phyloP scores from a whole-genome alignment of 2,113 vertebrate genomes.

The Vulpes vulpes region DNA sequence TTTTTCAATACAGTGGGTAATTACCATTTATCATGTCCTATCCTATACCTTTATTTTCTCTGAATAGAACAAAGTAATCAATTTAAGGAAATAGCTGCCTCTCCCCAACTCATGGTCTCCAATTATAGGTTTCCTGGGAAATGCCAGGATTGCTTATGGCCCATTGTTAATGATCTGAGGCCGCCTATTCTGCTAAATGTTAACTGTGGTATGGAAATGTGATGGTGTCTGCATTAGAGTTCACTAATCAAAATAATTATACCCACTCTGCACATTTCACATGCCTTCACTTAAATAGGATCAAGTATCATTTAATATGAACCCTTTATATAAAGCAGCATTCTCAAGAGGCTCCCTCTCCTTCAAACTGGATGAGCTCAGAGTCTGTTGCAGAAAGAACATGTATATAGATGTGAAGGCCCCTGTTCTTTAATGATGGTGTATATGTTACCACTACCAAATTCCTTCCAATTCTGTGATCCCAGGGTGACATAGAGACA shows the following conservation, averaged over 20 bases:
- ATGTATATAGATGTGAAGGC: background rate
- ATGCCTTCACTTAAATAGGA: slow-evolving; percentile 61
- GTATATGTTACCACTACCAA: background rate
- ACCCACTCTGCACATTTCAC: slow-evolving; percentile 70
- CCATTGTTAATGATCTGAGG: slow-evolving; percentile 57
- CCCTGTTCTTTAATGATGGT: background rate
- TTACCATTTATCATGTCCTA: background rate
- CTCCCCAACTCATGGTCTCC: slow-evolving; percentile 40
- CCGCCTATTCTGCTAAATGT: slow-evolving; percentile 66
- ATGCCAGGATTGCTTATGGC: slow-evolving; percentile 39
- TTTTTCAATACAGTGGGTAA: background rate
- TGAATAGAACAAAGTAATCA: slow-evolving; percentile 54
- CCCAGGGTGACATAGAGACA: background rate
- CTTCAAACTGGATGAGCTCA: slow-evolving; percentile 25
- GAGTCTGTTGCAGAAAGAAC: background rate
- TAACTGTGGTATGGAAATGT: slow-evolving; percentile 65
- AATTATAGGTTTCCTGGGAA: slow-evolving; percentile 69
- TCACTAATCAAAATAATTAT: slow-evolving; percentile 79
- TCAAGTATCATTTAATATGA: slow-evolving; percentile 66
- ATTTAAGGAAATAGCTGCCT: slow-evolving; percentile 54
- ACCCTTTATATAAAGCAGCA: slow-evolving; percentile 18
- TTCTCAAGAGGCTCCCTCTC: slow-evolving; percentile 25
- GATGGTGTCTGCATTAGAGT: slow-evolving; percentile 54
- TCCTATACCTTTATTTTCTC: slow-evolving; percentile 47
- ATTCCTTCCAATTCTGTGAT: background rate